Evolutionary conservation across 2,888 invertebrate species (phyloP), one percentile per base, ranked within the genome.

Genomic region (Pseudococcus viburni): DNA sequence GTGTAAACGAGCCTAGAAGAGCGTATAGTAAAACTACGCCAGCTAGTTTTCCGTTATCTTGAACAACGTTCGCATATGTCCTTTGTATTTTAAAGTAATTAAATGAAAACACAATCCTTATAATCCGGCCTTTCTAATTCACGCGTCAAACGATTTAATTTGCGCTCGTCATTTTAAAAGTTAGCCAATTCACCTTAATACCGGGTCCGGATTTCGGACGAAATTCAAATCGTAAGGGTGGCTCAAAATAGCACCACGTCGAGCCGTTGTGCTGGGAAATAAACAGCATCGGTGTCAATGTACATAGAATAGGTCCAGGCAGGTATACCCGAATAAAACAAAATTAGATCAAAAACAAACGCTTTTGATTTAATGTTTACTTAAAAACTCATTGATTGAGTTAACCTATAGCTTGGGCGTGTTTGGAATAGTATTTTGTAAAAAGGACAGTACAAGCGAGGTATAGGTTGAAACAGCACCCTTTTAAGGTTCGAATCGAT

Each of bases 81-180:
- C 68, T 73, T 73, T 73, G 68, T 73, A 73, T 73, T n/a, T 73
- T 33, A 33, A 73, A 73, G 68, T 73, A 73, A 73, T 73, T 26
- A 73, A 73, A 73, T 33, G 68, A 73, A 73, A 73, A 73, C 68
- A 73, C 68, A 73, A 73, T 73, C 68, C 68, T 73, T 73, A 73
- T 73, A 73, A 73, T 73, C 68, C 68, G 68, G 11, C 11, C 68
- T 73, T 73, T 33, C 68, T 73, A 73, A 73, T 73, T 73, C 68
- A 15, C 26, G 68, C 68, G 68, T 73, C 68, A 73, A 73, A 73
- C 68, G 68, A 26, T 73, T 73, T 73, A 73, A 73, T 73, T 73
- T 33, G 26, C 26, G 68, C 33, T 73, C 68, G 68, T 73, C 68
- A 73, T 26, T 73, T 73, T 15, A 73, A 73, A 73, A 73, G 26